A percentile compares a stretch with the other conserved stretches of the same genome.
These are phyloP conservation scores for Steromphala cineraria DNA, from an alignment of 2,888 invertebrate genomes.

Conservation along the genomic window DNA sequence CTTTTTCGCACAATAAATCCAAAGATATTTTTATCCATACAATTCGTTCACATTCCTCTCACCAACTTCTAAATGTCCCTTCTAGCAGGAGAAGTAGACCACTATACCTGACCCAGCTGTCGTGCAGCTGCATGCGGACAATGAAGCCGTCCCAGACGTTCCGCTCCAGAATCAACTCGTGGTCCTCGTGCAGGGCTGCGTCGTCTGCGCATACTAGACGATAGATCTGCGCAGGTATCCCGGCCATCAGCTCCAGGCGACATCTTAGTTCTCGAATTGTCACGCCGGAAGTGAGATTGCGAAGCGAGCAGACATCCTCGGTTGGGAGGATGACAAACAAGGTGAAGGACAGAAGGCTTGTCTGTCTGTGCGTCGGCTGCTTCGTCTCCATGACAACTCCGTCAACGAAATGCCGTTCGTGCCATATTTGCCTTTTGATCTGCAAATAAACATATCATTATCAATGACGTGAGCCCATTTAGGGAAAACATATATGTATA, in stretches of 20 bases:
- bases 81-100: conserved; percentile 33
- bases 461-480: no score
- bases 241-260: conserved; percentile 55
- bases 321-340: conserved; percentile 59
- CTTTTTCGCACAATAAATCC: no score
- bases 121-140: conserved; percentile 48
- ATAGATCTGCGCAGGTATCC: conserved; percentile 59
- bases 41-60: no score
- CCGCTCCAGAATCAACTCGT: conserved; percentile 49
- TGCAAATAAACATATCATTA: no score
- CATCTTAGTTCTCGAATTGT: conserved; percentile 48
- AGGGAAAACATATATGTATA: no score
- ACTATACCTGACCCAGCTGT: conserved; percentile 46
- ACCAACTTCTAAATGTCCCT: no score
- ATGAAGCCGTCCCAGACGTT: conserved; percentile 62
- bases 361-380: background rate
- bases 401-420: no score
- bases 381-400: background rate
- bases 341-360: conserved; percentile 41
- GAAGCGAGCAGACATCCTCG: conserved; percentile 57
- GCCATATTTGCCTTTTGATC: no score
- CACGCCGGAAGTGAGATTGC: conserved; percentile 54
- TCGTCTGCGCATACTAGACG: conserved; percentile 53
- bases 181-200: conserved; percentile 48
- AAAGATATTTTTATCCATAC: no score